Evolutionary conservation across 2,888 invertebrate species (phyloP).

Genomic region (Cyaniris semiargus): DNA sequence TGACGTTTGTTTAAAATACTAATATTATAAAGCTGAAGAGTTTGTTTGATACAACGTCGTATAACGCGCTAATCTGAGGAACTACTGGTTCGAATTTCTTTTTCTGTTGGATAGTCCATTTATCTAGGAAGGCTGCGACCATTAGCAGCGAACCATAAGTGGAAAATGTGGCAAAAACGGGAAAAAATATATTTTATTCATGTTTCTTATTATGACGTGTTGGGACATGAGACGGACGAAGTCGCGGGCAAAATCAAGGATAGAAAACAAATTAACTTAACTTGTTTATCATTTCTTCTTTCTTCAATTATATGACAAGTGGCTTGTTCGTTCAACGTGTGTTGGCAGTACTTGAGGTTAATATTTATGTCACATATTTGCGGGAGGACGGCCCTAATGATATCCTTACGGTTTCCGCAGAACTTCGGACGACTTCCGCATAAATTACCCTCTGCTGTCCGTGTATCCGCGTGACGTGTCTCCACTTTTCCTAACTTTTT

Average conservation of each 20-base stretch:
- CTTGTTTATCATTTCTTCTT: not conserved
- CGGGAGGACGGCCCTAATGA: constrained; percentile 24
- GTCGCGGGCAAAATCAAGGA: too few species aligned
- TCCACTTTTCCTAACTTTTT: not conserved
- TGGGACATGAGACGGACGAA: too few species aligned
- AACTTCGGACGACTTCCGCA: constrained; percentile 23
- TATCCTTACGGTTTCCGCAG: constrained; percentile 17
- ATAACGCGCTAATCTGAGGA: too few species aligned
- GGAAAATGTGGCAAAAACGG: too few species aligned
- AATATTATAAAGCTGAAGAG: not conserved
- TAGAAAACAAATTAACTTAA: too few species aligned
- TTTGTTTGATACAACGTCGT: not conserved
- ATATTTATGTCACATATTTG: constrained; percentile 31
- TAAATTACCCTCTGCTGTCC: not conserved
- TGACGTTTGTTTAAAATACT: not conserved
- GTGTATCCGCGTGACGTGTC: not conserved
- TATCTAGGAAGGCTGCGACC: too few species aligned
- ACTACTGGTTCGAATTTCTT: too few species aligned
- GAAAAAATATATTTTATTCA: too few species aligned
- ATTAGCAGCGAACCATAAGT: too few species aligned
- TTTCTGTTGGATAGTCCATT: too few species aligned
- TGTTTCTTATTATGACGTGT: too few species aligned
- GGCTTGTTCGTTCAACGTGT: not conserved
- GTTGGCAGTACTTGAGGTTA: constrained; percentile 7
- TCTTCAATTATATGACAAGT: not conserved